Evolutionary conservation across 2,113 vertebrate genomes (phyloP).

Genomic region (Dasyornis broadbenti): DNA sequence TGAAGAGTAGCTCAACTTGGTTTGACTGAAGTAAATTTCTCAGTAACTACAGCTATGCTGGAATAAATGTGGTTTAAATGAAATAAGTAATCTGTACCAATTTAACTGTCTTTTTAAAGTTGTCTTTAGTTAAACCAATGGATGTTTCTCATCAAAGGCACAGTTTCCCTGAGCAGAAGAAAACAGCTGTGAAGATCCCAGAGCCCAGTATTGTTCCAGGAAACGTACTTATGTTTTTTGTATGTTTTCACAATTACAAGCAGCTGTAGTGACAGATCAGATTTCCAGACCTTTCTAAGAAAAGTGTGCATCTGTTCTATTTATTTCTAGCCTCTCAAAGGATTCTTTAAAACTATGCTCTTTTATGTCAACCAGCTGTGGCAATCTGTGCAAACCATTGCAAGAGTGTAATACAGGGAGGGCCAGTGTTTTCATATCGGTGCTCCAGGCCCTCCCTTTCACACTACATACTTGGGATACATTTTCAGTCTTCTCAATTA

Average conservation of each 20-base stretch:
- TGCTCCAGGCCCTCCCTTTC: not conserved
- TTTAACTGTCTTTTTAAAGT: not conserved
- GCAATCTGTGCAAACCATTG: not conserved
- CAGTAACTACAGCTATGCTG: not conserved
- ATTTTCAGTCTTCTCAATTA: not conserved
- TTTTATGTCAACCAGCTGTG: constrained; percentile 27
- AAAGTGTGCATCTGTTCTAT: constrained; percentile 7
- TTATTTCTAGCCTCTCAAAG: constrained; percentile 27
- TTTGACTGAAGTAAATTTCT: not conserved
- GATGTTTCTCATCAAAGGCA: constrained; percentile 3
- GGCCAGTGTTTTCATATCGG: not conserved
- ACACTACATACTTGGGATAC: not conserved
- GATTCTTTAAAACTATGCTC: not conserved
- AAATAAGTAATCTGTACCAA: not conserved
- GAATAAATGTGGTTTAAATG: not conserved
- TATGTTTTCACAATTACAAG: not conserved
- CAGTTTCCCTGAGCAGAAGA: not conserved
- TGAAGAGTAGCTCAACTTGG: not conserved
- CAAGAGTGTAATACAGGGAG: not conserved
- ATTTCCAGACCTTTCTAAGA: not conserved
- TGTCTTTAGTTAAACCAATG: not conserved
- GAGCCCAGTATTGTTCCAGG: not conserved
- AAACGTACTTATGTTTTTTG: not conserved
- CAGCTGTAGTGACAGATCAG: not conserved
- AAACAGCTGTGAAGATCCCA: not conserved